Conservation (phyloP, 2,113 vertebrate genomes). For the Hassar affinis region DNA sequence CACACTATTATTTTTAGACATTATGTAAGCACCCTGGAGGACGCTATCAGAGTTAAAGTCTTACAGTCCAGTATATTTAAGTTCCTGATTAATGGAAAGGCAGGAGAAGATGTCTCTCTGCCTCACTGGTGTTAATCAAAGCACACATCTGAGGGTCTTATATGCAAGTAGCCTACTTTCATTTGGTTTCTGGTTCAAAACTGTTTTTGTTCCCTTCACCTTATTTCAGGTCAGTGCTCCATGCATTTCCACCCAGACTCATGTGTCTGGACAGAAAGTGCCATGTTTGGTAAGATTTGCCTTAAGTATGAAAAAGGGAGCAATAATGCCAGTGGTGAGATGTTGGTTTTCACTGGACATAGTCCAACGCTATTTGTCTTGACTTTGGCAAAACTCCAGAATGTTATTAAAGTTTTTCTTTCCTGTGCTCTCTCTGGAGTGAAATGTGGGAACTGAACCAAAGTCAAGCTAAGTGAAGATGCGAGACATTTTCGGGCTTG, state of each 20-base stretch:
- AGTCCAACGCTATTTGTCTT: constrained; percentile 61
- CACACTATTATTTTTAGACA: background rate
- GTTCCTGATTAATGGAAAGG: constrained; percentile 21
- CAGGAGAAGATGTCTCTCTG: constrained; percentile 25
- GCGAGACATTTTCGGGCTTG: constrained; percentile 36
- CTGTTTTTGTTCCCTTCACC: background rate
- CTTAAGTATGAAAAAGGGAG: constrained; percentile 43
- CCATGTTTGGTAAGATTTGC: constrained; percentile 43
- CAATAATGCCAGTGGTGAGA: constrained; percentile 46
- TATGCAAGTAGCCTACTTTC: constrained; percentile 8
- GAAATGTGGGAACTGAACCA: constrained; percentile 64
- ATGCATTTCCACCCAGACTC: background rate
- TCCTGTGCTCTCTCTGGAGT: constrained; percentile 57
- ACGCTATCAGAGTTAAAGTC: background rate
- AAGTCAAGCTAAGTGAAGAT: constrained; percentile 33
- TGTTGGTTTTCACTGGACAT: constrained; percentile 53
- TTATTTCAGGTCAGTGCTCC: constrained; percentile 5
- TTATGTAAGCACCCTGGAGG: background rate
- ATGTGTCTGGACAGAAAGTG: constrained; percentile 3
- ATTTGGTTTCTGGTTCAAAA: constrained; percentile 33
- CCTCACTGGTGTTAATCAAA: constrained; percentile 51
- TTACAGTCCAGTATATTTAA: background rate
- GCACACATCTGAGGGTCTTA: constrained; percentile 13
- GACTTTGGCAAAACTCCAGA: constrained; percentile 62
- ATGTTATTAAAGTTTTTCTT: constrained; percentile 62